phyloP scores from a whole-genome alignment of 2,113 vertebrate genomes.

The Mellivora capensis region DNA sequence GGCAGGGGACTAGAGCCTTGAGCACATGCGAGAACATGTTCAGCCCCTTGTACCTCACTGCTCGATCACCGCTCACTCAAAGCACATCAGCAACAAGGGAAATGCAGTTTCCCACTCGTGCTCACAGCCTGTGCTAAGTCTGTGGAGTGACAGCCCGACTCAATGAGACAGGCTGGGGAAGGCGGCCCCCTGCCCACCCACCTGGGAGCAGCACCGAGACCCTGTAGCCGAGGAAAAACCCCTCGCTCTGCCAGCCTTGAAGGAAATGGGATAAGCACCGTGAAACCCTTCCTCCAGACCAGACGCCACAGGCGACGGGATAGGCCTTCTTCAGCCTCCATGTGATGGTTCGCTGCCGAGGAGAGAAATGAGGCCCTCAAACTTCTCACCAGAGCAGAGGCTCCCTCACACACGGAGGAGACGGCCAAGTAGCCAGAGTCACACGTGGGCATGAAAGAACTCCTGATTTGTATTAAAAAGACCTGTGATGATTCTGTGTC shows the following conservation, averaged over 20 bases:
- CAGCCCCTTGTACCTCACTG: not conserved
- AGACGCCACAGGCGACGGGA: not conserved
- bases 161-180: not conserved
- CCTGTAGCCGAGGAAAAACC: not conserved
- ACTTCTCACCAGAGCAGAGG: not conserved
- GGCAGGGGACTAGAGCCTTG: not conserved
- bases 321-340: not conserved
- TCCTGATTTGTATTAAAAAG: not conserved
- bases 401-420: not conserved
- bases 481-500: not conserved
- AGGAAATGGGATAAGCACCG: not conserved
- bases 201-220: not conserved
- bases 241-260: not conserved
- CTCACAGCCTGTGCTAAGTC: not conserved
- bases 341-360: not conserved
- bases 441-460: not conserved
- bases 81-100: rapidly evolving
- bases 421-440: not conserved
- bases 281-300: not conserved
- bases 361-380: not conserved
- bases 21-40: no score
- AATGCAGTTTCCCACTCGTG: not conserved
- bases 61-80: not conserved
- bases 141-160: not conserved
- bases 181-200: not conserved